Base-by-base conservation (phyloP, 2,797 vertebrate genomes). In the Yasuhikotakia modesta region DNA sequence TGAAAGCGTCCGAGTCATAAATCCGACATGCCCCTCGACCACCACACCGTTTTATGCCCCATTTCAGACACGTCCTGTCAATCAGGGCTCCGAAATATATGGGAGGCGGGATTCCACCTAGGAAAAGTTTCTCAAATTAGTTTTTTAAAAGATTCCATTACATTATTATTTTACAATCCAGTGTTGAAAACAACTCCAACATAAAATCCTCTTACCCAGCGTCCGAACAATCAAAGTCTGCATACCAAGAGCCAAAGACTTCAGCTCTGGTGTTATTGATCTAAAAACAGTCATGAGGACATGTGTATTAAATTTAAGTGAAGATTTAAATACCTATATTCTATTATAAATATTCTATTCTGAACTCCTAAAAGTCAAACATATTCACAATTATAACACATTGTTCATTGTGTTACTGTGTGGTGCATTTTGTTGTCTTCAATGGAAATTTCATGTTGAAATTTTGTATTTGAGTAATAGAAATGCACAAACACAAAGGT, bases 31-130 rank as follows among this genome's bases (percentile, higher is more conserved):
- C 94, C 32, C 97, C 97, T 60, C 87, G 90, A 0, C 91, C 92
- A 17, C 93, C 93, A 61, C 96, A 99, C 3, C 87, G 91, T 80
- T 94, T 93, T 21, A 89, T 90, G n/a, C 91, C 92, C 97, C 91
- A 94, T 50, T 97, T 98, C 90, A 99, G 89, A 90, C 97, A 99
- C 0, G 95, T 96, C 13, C 83, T 92, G 80, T 99, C 98, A 82
- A 98, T 94, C 85, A 98, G 88, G 4, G 93, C 92, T 74, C 98
- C 94, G 17, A 97, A 96, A 82, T 96, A 96, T 85, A 99, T 94
- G 0, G 96, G 94, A 48, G 96, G 94, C 46, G 96, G 96, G 76
- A 99, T 97, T 74, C 96, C 96, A 90, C 95, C 98, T 99, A 81
- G n/a, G n/a, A 78, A 84, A 80, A n/a, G 77, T 12, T 60, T 27